Base-by-base conservation (phyloP, 1,140 invertebrate species). In the Dufourea novaeangliae region DNA sequence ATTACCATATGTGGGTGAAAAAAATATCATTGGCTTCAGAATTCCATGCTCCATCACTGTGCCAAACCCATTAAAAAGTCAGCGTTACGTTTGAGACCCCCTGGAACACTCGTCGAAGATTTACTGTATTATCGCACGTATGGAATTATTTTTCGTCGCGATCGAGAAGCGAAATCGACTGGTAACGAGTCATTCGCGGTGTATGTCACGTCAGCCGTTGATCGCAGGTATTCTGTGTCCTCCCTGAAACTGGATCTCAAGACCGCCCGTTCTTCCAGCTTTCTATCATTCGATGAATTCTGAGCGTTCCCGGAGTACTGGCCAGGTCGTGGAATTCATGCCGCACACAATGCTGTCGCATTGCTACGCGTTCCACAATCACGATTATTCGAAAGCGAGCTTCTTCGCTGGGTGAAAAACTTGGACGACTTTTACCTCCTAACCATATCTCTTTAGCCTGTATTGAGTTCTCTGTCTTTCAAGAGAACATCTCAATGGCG, bases 211-310 rank as follows among this genome's bases (percentile, higher is more conserved):
- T 54, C 62, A 50, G 32, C 12, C 1, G 14, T 29, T n/a, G 69
- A 79, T 73, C 34, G 39, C 59, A 25, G 29, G 52, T 50, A 62
- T 79, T 41, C 75, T 41, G 34, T 12, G 25, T 32, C 44, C 74
- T 63, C 27, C 63, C 37, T 27, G 76, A 41, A 82, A 59, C 79
- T 32, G 29, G 7, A n/a, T n/a, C 34, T 25, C 46, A 17, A 7
- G 20, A 20, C 61, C 52, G 61, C 70, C 22, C 59, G 63, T 79
- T 83, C 76, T 56, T 63, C 64, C 56, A 66, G 70, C 69, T 79
- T 79, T 82, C 76, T 75, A 82, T 64, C 76, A 68, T 83, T 79
- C 82, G 80, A 79, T 79, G 80, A 79, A 82, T 83, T 78, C 69
- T 59, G 63, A 73, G n/a, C 75, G 75, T 59, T 66, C 64, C 69